phyloP scores from a whole-genome alignment of 2,888 invertebrate species.

The Myopa tessellatipennis region DNA sequence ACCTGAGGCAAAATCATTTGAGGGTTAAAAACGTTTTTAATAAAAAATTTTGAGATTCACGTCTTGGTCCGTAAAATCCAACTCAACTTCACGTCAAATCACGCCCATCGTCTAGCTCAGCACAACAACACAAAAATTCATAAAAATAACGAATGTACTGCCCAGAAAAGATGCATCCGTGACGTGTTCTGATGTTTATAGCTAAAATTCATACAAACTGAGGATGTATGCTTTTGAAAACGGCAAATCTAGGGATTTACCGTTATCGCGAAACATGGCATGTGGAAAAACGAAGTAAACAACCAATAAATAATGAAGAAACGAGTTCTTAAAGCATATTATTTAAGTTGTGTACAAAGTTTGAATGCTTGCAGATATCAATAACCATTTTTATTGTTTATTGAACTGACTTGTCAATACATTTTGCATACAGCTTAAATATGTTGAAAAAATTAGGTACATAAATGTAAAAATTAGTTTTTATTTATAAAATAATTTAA shows the following conservation, averaged over 20 bases:
- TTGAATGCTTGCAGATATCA: neutral
- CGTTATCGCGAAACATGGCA: constrained; percentile 26
- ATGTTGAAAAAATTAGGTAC: constrained; percentile 44
- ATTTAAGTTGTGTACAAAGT: constrained; percentile 23
- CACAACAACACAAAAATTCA: constrained; percentile 23
- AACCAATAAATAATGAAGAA: constrained; percentile 16
- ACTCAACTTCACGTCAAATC: constrained; percentile 11
- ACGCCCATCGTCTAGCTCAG: constrained; percentile 7
- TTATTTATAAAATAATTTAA: constrained; percentile 50
- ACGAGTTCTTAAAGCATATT: constrained; percentile 23
- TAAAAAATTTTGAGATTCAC: constrained; percentile 21
- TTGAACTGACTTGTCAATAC: neutral
- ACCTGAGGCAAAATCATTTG: neutral
- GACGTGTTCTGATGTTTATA: constrained; percentile 28
- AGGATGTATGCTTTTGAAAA: constrained; percentile 33
- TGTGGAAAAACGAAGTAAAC: constrained; percentile 29
- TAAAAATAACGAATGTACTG: constrained; percentile 3
- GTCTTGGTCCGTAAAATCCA: constrained; percentile 16
- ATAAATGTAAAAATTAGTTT: constrained; percentile 43
- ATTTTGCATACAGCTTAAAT: constrained; percentile 21
- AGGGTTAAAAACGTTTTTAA: constrained; percentile 14
- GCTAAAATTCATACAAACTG: constrained; percentile 17
- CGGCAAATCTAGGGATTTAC: constrained; percentile 31
- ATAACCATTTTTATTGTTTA: neutral
- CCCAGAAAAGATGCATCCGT: constrained; percentile 26